These are phyloP conservation scores for Diabrotica balteata DNA, from an alignment of 2,888 invertebrate genomes.

Conservation along the genomic window DNA sequence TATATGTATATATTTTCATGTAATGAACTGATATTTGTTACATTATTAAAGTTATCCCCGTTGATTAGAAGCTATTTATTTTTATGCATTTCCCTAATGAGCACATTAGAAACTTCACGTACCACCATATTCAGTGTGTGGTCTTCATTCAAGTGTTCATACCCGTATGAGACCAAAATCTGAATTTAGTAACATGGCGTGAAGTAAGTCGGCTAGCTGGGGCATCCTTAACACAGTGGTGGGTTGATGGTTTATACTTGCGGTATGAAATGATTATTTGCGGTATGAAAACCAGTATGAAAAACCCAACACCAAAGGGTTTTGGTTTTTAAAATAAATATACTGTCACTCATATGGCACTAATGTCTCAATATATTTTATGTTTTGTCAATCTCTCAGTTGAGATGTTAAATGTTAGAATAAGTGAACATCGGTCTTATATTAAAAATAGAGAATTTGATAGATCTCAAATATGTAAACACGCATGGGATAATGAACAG, in stretches of 20 bases:
- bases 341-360: too few species aligned
- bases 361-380: too few species aligned
- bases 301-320: too few species aligned
- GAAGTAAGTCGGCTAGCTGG: neutral
- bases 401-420: too few species aligned
- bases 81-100: constrained; percentile 10
- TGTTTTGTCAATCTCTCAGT: too few species aligned
- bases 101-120: constrained; percentile 8
- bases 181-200: constrained; percentile 10
- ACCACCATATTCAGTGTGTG: constrained; percentile 16
- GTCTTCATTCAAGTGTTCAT: constrained; percentile 14
- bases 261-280: too few species aligned
- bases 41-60: neutral
- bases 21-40: neutral
- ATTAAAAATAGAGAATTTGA: too few species aligned
- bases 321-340: too few species aligned
- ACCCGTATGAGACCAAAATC: constrained; percentile 11
- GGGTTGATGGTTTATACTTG: neutral
- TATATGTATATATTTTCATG: neutral
- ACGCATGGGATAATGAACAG: too few species aligned
- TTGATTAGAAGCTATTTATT: neutral
- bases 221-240: neutral
- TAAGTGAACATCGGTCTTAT: too few species aligned
- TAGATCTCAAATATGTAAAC: too few species aligned
- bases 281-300: too few species aligned